These are phyloP conservation scores for Sciurus carolinensis DNA, from an alignment of 2,797 vertebrate genomes.

Conservation along the genomic window DNA sequence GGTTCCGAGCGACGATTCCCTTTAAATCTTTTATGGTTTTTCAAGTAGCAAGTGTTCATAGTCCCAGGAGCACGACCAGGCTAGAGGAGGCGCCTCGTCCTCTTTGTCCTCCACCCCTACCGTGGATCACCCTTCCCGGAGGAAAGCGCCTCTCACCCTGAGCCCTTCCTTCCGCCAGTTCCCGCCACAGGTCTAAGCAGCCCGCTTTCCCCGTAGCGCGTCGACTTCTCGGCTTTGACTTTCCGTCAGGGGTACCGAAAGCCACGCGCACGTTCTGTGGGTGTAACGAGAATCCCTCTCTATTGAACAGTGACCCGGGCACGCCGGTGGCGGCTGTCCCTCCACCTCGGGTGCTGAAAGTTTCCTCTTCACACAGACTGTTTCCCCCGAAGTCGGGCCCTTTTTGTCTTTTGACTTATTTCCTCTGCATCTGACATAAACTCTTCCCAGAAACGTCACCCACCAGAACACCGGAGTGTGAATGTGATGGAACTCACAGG, in stretches of 20 bases:
- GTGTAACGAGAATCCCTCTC: neutral
- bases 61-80: neutral
- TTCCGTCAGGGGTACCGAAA: neutral
- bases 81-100: neutral
- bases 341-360: neutral
- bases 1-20: neutral
- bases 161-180: neutral
- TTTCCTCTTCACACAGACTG: neutral
- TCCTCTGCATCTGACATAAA: neutral
- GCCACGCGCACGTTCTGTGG: neutral
- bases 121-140: neutral
- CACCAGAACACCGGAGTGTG: neutral
- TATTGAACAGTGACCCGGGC: neutral
- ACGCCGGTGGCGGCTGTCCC: neutral
- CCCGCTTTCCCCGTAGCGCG: neutral
- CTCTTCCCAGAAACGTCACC: neutral
- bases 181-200: neutral
- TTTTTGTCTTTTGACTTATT: neutral
- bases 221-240: constrained; percentile 12
- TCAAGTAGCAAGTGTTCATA: neutral
- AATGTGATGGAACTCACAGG: neutral
- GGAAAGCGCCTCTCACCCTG: neutral
- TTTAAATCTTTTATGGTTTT: neutral
- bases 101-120: fast-evolving
- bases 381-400: neutral